These are phyloP conservation scores for Neogobius melanostomus DNA, from an alignment of 2,113 vertebrate genomes.

Conservation along the genomic window DNA sequence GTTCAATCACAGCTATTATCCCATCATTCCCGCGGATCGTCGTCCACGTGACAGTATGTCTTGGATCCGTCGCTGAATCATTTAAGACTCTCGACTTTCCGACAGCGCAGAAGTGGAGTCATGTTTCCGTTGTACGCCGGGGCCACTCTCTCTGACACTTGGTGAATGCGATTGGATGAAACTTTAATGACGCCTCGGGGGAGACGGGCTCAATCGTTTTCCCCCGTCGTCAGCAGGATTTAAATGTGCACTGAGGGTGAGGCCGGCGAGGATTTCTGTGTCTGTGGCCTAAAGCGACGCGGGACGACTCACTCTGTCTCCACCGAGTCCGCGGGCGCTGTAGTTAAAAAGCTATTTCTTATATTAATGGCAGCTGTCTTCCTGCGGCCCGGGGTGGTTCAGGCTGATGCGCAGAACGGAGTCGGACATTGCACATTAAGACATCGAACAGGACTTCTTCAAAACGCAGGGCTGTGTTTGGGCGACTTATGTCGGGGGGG, in stretches of 20 bases:
- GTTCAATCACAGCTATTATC: accelerated
- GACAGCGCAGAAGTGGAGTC: not conserved
- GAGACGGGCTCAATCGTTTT: constrained; percentile 22
- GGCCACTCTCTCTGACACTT: constrained; percentile 7
- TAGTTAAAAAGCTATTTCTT: not conserved
- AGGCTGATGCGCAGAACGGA: not conserved
- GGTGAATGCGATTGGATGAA: constrained; percentile 31
- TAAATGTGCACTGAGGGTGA: not conserved
- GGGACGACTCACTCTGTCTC: constrained; percentile 14
- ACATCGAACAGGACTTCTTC: not conserved
- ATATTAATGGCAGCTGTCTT: not conserved
- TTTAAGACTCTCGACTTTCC: not conserved
- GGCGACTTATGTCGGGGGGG: too few species aligned
- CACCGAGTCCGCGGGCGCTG: not conserved
- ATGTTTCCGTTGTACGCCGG: not conserved
- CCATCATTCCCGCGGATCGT: not conserved
- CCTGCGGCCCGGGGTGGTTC: not conserved
- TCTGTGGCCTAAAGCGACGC: constrained; percentile 4
- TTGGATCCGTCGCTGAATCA: not conserved
- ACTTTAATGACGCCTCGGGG: constrained; percentile 38
- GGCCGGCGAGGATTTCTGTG: constrained; percentile 9
- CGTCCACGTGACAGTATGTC: not conserved
- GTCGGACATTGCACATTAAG: not conserved
- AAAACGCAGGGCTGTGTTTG: not conserved
- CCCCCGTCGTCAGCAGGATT: constrained; percentile 23